Base-by-base conservation (phyloP, 2,888 invertebrate genomes). In the Baccha elongata region DNA sequence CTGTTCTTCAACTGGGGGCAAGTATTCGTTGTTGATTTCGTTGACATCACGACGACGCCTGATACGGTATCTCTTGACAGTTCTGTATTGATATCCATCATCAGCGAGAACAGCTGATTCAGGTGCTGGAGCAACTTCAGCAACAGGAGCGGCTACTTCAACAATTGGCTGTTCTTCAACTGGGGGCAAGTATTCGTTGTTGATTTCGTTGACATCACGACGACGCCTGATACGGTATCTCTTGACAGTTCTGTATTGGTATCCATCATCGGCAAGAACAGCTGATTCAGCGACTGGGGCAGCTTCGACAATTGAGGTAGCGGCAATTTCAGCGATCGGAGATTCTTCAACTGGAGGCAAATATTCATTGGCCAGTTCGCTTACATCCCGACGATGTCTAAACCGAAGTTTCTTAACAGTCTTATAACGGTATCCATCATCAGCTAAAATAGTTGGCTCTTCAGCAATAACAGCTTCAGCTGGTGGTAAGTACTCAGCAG, bases 371-470 rank as follows among this genome's bases (percentile, higher is more conserved):
- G 6, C 17, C 8, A 79, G 1, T 67, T 89, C 89, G 35, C 6
- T 84, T 1, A 88, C 88, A 79, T 88, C 88, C 32, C 88, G 88
- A 62, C 88, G 88, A 48, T 86, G 87, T 35, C 88, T 88, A 3
- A 74, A 40, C 52, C 86, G 87, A 0, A 87, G 83, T 40, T 87
- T 88, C 67, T 87, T 88, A 1, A 89, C 88, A 44, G 87, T 87
- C 86, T 88, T 89, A 86, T 89, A 89, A 64, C 88, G 89, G 84
- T 89, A 89, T 50, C 89, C 89, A 86, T 89, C 89, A 85, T 89
- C 87, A 35, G 86, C 81, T 6, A 87, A 52, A 7, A 78, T 44
- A 1, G 85, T 84, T 68, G 80, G 71, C 55, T 85, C 76, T 19
- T 75, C 74, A 11, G 13, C 65, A 42, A 80, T 64, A 5, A 62